Evolutionary conservation across 2,113 vertebrate species (phyloP).

Genomic region (Callionymus lyra): DNA sequence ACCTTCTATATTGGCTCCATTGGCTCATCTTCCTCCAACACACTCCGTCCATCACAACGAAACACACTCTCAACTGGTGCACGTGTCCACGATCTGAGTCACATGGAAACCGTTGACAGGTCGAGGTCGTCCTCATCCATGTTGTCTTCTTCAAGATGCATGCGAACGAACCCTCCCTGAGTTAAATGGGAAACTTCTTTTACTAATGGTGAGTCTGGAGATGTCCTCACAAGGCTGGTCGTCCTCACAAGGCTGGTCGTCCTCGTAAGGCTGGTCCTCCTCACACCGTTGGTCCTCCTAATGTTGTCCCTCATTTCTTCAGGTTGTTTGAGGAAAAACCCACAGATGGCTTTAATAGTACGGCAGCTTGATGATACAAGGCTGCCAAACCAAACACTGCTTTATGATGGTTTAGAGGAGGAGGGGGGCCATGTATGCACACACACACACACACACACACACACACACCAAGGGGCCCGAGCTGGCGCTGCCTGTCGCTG

Average conservation of each 20-base stretch:
- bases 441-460: conserved; percentile 17
- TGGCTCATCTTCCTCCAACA: conserved; percentile 14
- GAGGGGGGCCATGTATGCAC: conserved; percentile 11
- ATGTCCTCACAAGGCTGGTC: no score
- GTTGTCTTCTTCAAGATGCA: conserved; percentile 1
- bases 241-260: no score
- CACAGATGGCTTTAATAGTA: conserved; percentile 52
- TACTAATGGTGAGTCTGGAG: no score
- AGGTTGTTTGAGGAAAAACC: not conserved
- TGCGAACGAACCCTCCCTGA: no score
- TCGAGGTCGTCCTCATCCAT: conserved; percentile 5
- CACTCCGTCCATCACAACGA: conserved; percentile 4
- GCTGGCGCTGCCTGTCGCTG: conserved; percentile 29
- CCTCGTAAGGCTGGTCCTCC: no score
- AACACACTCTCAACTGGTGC: conserved; percentile 2
- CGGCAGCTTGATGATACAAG: conserved; percentile 22
- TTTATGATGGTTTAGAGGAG: conserved; percentile 35
- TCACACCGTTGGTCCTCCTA: no score
- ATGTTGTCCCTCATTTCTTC: no score
- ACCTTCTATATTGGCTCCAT: no score
- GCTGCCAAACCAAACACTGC: conserved; percentile 46
- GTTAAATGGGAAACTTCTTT: no score
- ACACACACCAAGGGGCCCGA: conserved; percentile 1
- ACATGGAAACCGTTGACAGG: conserved; percentile 3
- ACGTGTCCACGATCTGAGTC: conserved; percentile 9